Evolutionary conservation across 2,113 vertebrate genomes (phyloP), one percentile per base, ranked within the genome.

Genomic region (Notarius quadriscutis): DNA sequence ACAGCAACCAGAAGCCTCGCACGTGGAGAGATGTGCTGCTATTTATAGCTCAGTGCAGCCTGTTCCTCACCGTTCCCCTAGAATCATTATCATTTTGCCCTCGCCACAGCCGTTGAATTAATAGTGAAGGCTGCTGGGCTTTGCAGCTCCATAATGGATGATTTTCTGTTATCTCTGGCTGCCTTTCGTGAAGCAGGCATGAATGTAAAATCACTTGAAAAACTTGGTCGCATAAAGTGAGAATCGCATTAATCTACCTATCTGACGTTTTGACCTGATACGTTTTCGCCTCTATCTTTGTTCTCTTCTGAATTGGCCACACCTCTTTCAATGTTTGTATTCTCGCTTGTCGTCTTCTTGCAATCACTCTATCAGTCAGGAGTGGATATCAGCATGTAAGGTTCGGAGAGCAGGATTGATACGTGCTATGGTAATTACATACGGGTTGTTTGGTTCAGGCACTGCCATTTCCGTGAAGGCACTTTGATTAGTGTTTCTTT

Each of bases 1-100:
- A 90, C 67, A 27, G 91, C 80, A 88, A 89, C 87, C 87, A 89
- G 86, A 88, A 86, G 90, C 87, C 71, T 72, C 9, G 30, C 89
- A 90, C 83, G 84, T 90, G 84, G 89, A 92, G 91, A 71, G 69
- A 87, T 90, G 84, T 75, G 34, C 90, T 79, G 88, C 92, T 93
- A 93, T 94, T 94, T 92, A 91, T 93, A 93, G 90, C 91, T 86
- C 88, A 81, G 87, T 84, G 90, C 91, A 85, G 90, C 91, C 91
- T 72, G 51, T 63, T 71, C 81, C 86, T 82, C 41, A 48, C 78
- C 58, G 75, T 75, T 82, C 71, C 82, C 89, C 58, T 80, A 87
- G 88, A 91, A 93, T 93, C 89, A 92, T 93, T 89, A 92, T 93
- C 86, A 92, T 93, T 91, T 93, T 88, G 90, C 89, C 91, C 84